phyloP scores from a whole-genome alignment of 2,888 invertebrate genomes.

The Amphipyra tragopoginis region DNA sequence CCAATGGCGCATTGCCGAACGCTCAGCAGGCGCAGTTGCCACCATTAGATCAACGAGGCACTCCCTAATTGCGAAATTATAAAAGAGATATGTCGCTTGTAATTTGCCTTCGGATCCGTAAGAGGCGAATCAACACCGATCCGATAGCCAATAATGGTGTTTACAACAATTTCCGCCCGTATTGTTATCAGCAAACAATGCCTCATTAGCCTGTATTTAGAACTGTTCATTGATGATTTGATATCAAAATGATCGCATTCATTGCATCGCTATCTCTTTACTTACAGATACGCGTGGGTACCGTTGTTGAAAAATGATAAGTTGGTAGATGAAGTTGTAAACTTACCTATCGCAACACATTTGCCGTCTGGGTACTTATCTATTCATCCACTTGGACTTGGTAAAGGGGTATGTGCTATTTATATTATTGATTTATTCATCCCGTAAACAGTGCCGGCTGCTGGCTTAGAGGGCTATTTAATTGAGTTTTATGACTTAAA shows the following conservation, averaged over 20 bases:
- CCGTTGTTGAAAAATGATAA: constrained; percentile 95
- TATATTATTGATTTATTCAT: background rate
- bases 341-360: constrained; percentile 95
- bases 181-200: constrained; percentile 42
- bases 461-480: no score
- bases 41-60: no score
- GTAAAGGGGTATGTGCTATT: constrained; percentile 93
- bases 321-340: constrained; percentile 94
- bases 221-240: no score
- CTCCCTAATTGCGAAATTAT: background rate
- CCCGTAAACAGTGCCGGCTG: no score
- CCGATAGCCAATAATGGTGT: background rate
- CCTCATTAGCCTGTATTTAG: constrained; percentile 12
- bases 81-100: background rate
- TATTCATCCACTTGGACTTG: constrained; percentile 96
- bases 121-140: background rate
- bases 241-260: background rate
- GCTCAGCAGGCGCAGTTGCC: no score
- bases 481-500: no score
- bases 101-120: background rate
- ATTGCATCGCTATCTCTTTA: constrained; percentile 9
- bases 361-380: constrained; percentile 97
- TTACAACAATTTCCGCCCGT: constrained; percentile 11
- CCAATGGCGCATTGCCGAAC: no score
- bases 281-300: constrained; percentile 95